phyloP scores from a whole-genome alignment of 1,140 invertebrate species.

The Gerris buenoi region DNA sequence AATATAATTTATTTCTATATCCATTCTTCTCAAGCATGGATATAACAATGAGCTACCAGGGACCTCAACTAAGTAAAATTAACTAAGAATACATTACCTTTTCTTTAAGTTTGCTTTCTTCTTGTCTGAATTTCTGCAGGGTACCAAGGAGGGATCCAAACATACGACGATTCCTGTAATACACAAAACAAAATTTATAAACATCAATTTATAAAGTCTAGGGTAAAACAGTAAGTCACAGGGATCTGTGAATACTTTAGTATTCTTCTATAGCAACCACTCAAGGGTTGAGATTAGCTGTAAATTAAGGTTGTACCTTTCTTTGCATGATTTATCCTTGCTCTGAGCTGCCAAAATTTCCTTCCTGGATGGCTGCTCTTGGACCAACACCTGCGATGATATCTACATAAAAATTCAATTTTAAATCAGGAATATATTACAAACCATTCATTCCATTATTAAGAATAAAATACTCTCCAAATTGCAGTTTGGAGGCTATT shows the following conservation, averaged over 20 bases:
- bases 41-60: no score
- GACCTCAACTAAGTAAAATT: no score
- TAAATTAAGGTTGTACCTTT: no score
- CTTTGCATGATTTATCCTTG: slow-evolving; percentile 64
- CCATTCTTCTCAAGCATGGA: no score
- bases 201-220: not conserved
- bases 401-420: slow-evolving; percentile 26
- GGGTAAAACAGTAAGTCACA: no score
- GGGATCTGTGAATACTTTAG: no score
- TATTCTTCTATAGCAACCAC: no score
- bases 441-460: no score
- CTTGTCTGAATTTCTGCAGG: slow-evolving; percentile 84
- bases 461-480: no score
- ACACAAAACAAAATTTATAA: slow-evolving; percentile 10
- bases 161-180: slow-evolving; percentile 68
- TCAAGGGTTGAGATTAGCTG: no score
- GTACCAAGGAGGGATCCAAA: slow-evolving; percentile 88
- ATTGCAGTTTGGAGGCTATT: no score
- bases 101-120: slow-evolving; percentile 73
- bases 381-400: slow-evolving; percentile 41
- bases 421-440: slow-evolving; percentile 13
- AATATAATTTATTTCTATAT: no score
- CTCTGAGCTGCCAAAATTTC: slow-evolving; percentile 69
- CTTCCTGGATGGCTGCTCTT: slow-evolving; percentile 50
- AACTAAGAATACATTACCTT: slow-evolving; percentile 30